phyloP scores from a whole-genome alignment of 2,797 vertebrate species.

The Hypotaenidia okinawae region DNA sequence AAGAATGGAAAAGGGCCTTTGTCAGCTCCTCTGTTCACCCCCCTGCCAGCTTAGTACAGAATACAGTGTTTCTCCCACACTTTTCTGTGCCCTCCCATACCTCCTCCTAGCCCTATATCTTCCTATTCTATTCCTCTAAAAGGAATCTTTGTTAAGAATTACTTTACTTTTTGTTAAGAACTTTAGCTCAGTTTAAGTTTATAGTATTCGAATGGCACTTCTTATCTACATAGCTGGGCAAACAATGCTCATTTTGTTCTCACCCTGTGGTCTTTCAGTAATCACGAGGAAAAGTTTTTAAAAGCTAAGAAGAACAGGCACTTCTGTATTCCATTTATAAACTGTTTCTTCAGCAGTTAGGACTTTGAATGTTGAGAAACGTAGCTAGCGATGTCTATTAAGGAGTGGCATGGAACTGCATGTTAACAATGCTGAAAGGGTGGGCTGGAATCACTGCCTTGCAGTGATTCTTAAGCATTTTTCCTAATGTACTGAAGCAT shows the following conservation, averaged over 20 bases:
- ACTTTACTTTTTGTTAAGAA: not conserved
- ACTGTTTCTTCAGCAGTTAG: not conserved
- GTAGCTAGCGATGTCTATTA: not conserved
- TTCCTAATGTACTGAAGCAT: not conserved
- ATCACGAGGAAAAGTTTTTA: not conserved
- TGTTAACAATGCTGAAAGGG: not conserved
- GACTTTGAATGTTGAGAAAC: not conserved
- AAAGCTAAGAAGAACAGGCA: not conserved
- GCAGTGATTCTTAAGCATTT: not conserved
- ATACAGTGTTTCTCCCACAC: not conserved
- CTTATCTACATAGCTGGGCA: not conserved
- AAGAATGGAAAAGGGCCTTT: slow-evolving; percentile 37
- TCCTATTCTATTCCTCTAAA: not conserved
- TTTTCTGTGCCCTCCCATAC: not conserved
- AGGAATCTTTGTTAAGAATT: slow-evolving; percentile 1
- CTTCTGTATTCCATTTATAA: not conserved
- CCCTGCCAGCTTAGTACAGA: not conserved
- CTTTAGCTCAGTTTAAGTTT: not conserved
- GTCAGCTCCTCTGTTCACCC: not conserved
- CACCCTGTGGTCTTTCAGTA: not conserved
- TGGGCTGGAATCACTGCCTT: not conserved
- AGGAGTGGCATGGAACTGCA: not conserved
- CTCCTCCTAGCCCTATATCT: not conserved
- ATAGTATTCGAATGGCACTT: not conserved
- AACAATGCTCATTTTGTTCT: not conserved